phyloP scores from a whole-genome alignment of 2,888 invertebrate species.

The Pachliopta kotzebuea region DNA sequence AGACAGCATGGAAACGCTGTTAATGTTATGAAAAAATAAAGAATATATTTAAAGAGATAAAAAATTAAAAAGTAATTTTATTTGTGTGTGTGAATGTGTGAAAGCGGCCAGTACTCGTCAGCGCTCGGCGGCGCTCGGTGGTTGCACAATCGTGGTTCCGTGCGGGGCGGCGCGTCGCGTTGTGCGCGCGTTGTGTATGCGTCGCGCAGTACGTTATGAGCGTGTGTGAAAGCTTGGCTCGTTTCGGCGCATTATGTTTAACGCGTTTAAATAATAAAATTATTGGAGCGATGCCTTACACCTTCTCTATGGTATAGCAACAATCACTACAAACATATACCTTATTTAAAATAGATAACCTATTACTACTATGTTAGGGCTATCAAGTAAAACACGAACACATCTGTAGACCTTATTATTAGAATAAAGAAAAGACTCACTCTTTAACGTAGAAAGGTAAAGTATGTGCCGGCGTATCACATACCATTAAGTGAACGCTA shows the following conservation, averaged over 20 bases:
- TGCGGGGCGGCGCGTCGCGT: slow-evolving; percentile 26
- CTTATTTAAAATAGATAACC: background rate
- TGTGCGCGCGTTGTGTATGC: slow-evolving; percentile 22
- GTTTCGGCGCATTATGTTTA: slow-evolving; percentile 24
- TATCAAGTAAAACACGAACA: too few species aligned
- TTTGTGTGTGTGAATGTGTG: slow-evolving; percentile 24
- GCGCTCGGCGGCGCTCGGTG: slow-evolving; percentile 6
- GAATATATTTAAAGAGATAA: background rate
- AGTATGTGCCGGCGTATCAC: too few species aligned
- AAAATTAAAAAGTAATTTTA: slow-evolving; percentile 5
- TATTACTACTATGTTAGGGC: too few species aligned
- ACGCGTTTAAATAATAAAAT: slow-evolving; percentile 27
- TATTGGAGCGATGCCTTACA: slow-evolving; percentile 12
- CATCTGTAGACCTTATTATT: too few species aligned
- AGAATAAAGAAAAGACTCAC: too few species aligned
- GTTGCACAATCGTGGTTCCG: slow-evolving; percentile 25
- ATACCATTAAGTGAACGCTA: too few species aligned
- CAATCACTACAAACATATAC: background rate
- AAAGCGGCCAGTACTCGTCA: slow-evolving; percentile 23
- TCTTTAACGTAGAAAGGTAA: too few species aligned
- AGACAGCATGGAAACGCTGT: background rate
- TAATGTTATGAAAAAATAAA: background rate
- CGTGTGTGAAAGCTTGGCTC: slow-evolving; percentile 27
- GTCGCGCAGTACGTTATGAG: slow-evolving; percentile 17
- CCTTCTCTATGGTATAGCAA: slow-evolving; percentile 2